These are phyloP conservation scores for Etia nguti DNA, from an alignment of 2,113 vertebrate genomes.

Conservation along the genomic window DNA sequence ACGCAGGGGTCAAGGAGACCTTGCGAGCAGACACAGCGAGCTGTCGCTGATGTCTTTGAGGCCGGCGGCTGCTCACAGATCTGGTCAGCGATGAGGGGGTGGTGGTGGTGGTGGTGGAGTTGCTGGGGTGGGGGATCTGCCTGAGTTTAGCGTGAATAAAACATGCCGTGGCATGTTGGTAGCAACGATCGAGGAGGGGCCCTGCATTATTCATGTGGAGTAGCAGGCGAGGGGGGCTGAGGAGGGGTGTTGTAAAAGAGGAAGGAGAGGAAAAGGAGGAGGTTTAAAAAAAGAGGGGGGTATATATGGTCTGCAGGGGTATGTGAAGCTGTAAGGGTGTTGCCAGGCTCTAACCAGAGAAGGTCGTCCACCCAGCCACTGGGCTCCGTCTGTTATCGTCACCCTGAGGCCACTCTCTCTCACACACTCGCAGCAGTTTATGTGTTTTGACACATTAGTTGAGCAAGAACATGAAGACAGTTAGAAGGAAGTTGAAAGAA, in stretches of 20 bases:
- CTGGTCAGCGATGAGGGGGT: neutral
- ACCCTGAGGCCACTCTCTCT: neutral
- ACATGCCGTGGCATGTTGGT: conserved; percentile 66
- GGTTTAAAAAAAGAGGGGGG: neutral
- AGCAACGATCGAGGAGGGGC: conserved; percentile 45
- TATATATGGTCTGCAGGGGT: neutral
- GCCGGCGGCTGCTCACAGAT: neutral
- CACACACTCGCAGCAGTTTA: neutral
- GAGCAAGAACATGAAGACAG: neutral
- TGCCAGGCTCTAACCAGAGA: conserved; percentile 32
- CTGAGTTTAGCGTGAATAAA: conserved; percentile 69
- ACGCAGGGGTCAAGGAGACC: conserved; percentile 51
- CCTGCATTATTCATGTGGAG: conserved; percentile 71
- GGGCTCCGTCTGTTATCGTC: neutral
- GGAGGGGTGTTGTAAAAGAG: neutral
- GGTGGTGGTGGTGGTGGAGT: neutral
- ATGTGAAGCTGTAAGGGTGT: conserved; percentile 42
- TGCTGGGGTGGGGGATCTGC: conserved; percentile 10
- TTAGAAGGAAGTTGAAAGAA: neutral
- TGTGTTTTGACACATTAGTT: neutral
- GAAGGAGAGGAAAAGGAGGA: neutral
- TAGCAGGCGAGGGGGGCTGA: neutral
- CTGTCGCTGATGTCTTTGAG: conserved; percentile 1
- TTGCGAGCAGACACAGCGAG: neutral
- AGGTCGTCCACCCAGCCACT: conserved; percentile 1